phyloP scores from a whole-genome alignment of 2,797 vertebrate species.

The Psittacula derbiana region DNA sequence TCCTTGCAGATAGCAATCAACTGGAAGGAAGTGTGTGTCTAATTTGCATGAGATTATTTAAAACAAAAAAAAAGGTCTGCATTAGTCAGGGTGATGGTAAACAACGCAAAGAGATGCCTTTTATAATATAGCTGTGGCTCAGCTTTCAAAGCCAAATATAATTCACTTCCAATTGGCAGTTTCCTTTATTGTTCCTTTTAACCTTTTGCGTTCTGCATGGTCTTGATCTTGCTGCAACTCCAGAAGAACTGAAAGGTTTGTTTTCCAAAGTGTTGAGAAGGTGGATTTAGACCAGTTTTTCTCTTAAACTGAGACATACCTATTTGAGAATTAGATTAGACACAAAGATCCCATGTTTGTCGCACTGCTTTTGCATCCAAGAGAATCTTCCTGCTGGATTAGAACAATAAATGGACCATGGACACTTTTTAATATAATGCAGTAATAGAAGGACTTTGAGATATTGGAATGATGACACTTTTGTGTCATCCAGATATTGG shows the following conservation, averaged over 20 bases:
- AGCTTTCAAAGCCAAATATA: constrained; percentile 80
- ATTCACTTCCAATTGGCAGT: constrained; percentile 80
- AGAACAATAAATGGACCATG: neutral
- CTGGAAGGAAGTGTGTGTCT: constrained; percentile 86
- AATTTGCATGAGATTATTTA: constrained; percentile 89
- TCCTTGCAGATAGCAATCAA: constrained; percentile 87
- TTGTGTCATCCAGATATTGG: neutral
- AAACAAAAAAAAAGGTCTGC: constrained; percentile 83
- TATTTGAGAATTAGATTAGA: neutral
- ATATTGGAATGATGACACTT: neutral
- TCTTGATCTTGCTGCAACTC: constrained; percentile 52
- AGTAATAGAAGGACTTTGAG: neutral
- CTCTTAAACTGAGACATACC: neutral
- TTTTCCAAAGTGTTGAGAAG: neutral
- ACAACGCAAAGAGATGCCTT: constrained; percentile 80
- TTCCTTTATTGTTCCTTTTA: constrained; percentile 80
- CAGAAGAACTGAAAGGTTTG: constrained; percentile 11
- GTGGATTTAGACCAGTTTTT: neutral
- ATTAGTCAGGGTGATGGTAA: constrained; percentile 86
- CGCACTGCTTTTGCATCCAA: neutral
- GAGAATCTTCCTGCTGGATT: neutral
- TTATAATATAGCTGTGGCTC: constrained; percentile 79
- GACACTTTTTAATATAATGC: neutral
- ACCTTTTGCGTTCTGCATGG: constrained; percentile 78
- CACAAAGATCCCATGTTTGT: neutral